Evolutionary conservation across 2,113 vertebrate species (phyloP).

Genomic region (Myrmecobius fasciatus): DNA sequence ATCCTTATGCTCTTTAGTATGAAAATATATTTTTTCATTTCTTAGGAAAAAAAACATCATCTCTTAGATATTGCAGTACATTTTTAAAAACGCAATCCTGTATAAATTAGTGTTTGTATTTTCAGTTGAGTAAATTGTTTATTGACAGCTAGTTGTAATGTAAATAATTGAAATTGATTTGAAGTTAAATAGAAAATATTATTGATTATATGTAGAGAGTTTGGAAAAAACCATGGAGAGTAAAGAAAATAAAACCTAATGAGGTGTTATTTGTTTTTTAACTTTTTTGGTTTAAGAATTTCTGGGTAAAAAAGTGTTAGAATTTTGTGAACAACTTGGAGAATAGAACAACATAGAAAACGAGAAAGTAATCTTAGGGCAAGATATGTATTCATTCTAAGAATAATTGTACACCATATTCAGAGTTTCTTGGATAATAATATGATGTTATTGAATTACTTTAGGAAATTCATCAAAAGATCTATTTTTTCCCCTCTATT

Average conservation of each 20-base stretch:
- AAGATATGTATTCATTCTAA: background rate
- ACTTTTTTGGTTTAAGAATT: background rate
- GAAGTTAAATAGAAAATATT: background rate
- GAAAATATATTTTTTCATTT: constrained; percentile 10
- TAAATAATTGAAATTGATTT: background rate
- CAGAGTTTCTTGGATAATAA: background rate
- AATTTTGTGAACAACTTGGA: background rate
- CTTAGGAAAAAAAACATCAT: background rate
- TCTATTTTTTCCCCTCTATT: background rate
- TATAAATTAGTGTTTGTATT: constrained; percentile 34
- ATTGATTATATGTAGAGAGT: background rate
- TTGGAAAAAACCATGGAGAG: background rate
- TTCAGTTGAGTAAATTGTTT: constrained; percentile 5
- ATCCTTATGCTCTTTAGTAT: background rate
- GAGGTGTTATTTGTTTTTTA: background rate
- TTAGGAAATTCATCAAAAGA: background rate
- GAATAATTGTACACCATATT: background rate
- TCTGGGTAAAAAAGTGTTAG: background rate
- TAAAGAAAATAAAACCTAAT: background rate
- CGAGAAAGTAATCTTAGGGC: background rate
- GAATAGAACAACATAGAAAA: background rate
- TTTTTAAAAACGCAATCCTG: background rate
- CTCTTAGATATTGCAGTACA: background rate
- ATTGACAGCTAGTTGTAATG: background rate
- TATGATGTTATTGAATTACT: background rate